These are phyloP conservation scores for Aldrovandia affinis DNA, from an alignment of 2,797 vertebrate genomes.

Conservation along the genomic window DNA sequence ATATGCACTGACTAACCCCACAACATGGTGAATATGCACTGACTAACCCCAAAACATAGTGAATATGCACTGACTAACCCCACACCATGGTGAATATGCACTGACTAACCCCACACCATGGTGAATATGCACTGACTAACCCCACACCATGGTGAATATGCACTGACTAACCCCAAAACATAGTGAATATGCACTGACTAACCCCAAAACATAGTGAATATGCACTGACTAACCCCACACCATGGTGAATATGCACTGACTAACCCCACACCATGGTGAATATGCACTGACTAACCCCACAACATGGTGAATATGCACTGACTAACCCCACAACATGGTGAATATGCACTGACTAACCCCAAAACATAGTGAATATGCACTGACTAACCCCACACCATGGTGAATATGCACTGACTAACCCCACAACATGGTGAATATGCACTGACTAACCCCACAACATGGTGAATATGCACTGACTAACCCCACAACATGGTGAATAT, in stretches of 20 bases:
- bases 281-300: neutral
- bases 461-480: neutral
- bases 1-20: neutral
- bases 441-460: neutral
- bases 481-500: neutral
- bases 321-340: neutral
- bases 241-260: neutral
- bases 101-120: neutral
- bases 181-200: neutral
- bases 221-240: too few species aligned
- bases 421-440: neutral
- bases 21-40: neutral
- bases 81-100: neutral
- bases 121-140: neutral
- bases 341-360: neutral
- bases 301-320: neutral
- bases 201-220: neutral
- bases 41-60: neutral
- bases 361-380: neutral
- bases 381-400: neutral
- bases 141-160: neutral
- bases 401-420: neutral
- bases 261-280: neutral
- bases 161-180: neutral
- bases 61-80: neutral